Conservation (phyloP, 2,113 vertebrate species). For the Myiagra hebetior region DNA sequence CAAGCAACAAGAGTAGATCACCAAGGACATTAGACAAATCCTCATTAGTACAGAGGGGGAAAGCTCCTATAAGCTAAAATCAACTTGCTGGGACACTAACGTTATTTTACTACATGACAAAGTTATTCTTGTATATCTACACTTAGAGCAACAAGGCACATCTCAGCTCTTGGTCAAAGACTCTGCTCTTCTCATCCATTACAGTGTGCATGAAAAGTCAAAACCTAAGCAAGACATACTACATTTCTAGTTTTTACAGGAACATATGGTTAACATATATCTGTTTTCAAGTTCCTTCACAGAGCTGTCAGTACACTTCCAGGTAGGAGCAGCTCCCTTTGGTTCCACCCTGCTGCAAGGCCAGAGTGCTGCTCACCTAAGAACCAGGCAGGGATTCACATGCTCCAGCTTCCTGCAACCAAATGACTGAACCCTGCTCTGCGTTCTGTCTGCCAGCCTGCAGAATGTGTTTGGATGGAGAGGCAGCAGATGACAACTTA, state of each 20-base stretch:
- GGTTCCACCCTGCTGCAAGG: background rate
- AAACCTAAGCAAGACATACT: background rate
- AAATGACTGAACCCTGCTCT: background rate
- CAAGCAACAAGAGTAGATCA: background rate
- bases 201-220: background rate
- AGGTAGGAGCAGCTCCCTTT: rapidly evolving
- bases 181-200: background rate
- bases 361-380: background rate
- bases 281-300: background rate
- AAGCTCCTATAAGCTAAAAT: background rate
- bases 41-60: background rate
- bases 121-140: background rate
- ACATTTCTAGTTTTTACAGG: background rate
- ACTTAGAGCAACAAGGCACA: background rate
- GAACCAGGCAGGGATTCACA: background rate
- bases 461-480: background rate
- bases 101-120: background rate
- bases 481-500: background rate
- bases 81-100: background rate
- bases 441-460: background rate
- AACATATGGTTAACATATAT: background rate
- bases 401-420: background rate
- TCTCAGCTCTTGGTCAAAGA: background rate
- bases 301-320: background rate
- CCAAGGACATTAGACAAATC: background rate